These are phyloP conservation scores for Pterophyllum scalare DNA, from an alignment of 2,113 vertebrate species.

Conservation along the genomic window DNA sequence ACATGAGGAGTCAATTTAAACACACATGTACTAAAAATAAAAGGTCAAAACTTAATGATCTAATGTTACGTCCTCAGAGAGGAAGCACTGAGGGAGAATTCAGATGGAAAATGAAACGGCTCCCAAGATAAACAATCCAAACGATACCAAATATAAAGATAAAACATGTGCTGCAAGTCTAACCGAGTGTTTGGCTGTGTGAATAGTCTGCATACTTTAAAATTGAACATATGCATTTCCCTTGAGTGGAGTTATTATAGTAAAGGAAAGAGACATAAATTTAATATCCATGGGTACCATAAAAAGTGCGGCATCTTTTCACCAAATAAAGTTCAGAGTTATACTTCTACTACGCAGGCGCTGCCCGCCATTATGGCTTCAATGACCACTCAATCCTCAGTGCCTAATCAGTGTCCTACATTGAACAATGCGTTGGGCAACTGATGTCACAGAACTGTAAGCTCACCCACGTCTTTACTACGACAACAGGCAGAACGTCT, in stretches of 20 bases:
- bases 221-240: neutral
- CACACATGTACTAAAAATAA: neutral
- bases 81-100: neutral
- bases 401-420: neutral
- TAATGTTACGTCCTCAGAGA: neutral
- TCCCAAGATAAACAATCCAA: no score
- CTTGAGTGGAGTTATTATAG: neutral
- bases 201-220: neutral
- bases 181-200: neutral
- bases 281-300: neutral
- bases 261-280: neutral
- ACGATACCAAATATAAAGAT: no score
- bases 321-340: neutral
- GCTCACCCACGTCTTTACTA: accelerated
- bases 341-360: neutral
- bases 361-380: neutral
- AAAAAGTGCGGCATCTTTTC: neutral
- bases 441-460: neutral
- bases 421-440: neutral
- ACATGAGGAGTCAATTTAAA: neutral
- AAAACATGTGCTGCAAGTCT: neutral
- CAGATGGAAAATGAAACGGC: neutral
- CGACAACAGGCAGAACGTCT: neutral
- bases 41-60: neutral
- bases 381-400: neutral